Percentiles rank a stretch among this genome's conserved stretches.
These are phyloP conservation scores for Spheniscus humboldti DNA, from an alignment of 2,797 vertebrate species.

Conservation along the genomic window DNA sequence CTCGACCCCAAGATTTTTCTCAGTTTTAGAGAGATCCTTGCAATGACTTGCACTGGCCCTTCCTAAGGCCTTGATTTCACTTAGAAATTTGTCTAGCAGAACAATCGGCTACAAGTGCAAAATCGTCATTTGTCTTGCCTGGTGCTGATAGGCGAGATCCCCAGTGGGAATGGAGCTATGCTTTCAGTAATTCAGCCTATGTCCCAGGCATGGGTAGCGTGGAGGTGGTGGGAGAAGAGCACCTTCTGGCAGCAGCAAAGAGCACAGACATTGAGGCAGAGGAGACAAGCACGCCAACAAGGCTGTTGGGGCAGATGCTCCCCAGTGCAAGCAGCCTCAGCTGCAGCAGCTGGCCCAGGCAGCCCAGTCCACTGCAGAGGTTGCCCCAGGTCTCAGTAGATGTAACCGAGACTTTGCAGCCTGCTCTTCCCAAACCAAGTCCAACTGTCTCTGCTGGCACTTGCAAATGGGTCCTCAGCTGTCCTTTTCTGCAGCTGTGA, in stretches of 20 bases:
- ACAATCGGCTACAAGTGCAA: background rate
- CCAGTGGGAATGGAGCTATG: background rate
- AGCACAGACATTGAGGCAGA: accelerated
- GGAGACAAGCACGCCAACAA: accelerated
- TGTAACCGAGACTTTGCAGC: background rate
- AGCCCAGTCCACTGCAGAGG: background rate
- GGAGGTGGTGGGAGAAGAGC: background rate
- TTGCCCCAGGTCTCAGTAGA: background rate
- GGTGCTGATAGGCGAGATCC: background rate
- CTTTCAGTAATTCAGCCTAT: background rate
- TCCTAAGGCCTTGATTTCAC: background rate
- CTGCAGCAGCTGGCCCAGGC: background rate
- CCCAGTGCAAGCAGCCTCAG: background rate
- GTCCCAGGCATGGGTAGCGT: accelerated
- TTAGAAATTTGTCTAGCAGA: background rate
- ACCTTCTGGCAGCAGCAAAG: background rate
- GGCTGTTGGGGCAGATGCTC: background rate
- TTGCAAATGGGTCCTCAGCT: background rate
- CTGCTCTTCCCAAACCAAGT: background rate
- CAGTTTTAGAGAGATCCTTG: background rate
- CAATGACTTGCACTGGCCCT: background rate
- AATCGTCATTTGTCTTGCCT: background rate
- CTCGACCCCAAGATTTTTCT: background rate
- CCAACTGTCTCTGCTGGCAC: background rate
- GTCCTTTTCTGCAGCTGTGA: background rate